A percentile compares a stretch with the other conserved stretches of the same genome.
Evolutionary conservation across 2,888 invertebrate genomes (phyloP).

Genomic region (Danaus chrysippus): DNA sequence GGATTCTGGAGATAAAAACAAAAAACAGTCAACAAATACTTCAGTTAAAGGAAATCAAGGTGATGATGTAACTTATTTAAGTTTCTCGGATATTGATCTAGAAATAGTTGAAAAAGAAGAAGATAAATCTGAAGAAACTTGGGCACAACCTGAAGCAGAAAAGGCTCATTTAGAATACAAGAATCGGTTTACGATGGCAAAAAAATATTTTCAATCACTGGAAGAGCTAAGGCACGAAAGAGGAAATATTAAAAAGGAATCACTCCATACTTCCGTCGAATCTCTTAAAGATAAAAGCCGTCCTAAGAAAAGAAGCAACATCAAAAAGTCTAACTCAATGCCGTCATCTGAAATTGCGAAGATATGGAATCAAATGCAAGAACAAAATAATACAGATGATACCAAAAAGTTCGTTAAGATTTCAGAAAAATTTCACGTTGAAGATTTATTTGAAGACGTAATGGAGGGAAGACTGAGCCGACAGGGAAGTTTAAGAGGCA

Average conservation of each 20-base stretch:
- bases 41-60: conserved; percentile 36
- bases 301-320: conserved; percentile 40
- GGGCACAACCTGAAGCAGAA: conserved; percentile 47
- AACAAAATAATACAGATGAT: conserved; percentile 39
- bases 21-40: conserved; percentile 44
- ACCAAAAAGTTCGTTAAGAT: conserved; percentile 63
- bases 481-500: conserved; percentile 73
- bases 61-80: conserved; percentile 52
- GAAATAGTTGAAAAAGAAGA: conserved; percentile 63
- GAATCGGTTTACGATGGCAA: conserved; percentile 70
- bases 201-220: conserved; percentile 71
- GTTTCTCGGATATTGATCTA: conserved; percentile 67
- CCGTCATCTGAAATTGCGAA: conserved; percentile 70
- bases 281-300: conserved; percentile 50
- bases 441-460: conserved; percentile 71
- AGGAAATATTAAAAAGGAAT: conserved; percentile 62
- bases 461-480: conserved; percentile 69
- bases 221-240: conserved; percentile 62
- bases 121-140: conserved; percentile 46
- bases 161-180: conserved; percentile 59
- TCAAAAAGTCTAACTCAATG: conserved; percentile 64
- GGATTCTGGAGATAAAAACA: conserved; percentile 36
- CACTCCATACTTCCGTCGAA: conserved; percentile 58
- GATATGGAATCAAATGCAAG: conserved; percentile 60
- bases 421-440: conserved; percentile 74